phyloP scores from a whole-genome alignment of 2,113 vertebrate genomes.

The Dascyllus trimaculatus region DNA sequence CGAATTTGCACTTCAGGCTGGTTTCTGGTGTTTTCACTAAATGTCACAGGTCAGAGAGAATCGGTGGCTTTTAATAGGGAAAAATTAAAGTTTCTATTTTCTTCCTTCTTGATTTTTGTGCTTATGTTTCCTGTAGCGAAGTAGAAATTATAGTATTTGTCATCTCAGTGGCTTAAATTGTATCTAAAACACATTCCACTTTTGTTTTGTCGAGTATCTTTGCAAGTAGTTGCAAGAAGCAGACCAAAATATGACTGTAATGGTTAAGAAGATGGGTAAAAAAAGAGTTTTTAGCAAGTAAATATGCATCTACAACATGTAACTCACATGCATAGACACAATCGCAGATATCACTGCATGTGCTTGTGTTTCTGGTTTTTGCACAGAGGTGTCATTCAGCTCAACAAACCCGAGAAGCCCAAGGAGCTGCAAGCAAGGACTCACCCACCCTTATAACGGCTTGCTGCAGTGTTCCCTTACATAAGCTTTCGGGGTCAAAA shows the following conservation, averaged over 20 bases:
- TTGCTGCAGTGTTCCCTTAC: slow-evolving; percentile 6
- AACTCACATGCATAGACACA: background rate
- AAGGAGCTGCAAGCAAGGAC: slow-evolving; percentile 4
- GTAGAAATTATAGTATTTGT: too few species aligned
- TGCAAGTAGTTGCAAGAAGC: too few species aligned
- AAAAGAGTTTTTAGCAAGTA: too few species aligned
- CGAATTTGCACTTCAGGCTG: background rate
- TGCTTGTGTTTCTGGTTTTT: slow-evolving; percentile 25
- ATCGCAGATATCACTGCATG: background rate
- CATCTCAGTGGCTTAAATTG: too few species aligned
- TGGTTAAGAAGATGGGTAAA: too few species aligned
- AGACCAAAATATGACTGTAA: too few species aligned
- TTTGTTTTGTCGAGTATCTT: too few species aligned
- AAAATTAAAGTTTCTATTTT: background rate
- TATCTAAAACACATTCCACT: too few species aligned
- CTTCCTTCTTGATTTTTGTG: background rate
- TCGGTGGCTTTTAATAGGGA: background rate
- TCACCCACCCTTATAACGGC: slow-evolving; percentile 1
- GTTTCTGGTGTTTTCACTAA: background rate
- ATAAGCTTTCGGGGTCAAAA: slow-evolving; percentile 33
- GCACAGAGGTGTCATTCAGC: slow-evolving; percentile 1
- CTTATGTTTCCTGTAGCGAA: too few species aligned
- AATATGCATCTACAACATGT: background rate
- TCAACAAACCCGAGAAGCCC: background rate
- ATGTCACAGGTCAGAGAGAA: background rate